Evolutionary conservation across 1,140 invertebrate genomes (phyloP).

Genomic region (Phenacoccus solenopsis): DNA sequence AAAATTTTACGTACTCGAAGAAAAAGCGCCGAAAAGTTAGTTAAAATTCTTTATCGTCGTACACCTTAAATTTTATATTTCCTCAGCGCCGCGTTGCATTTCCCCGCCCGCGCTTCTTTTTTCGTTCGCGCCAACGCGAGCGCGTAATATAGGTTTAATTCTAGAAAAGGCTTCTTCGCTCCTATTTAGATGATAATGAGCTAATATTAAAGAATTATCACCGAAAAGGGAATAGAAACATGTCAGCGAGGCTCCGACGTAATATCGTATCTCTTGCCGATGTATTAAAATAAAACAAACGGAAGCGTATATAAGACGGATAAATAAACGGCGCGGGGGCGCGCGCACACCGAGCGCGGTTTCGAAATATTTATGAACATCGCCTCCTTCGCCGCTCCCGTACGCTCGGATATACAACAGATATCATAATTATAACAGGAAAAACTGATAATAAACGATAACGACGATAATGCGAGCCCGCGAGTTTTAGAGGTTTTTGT

Average conservation of each 20-base stretch:
- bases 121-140: too few species aligned
- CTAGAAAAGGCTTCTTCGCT: neutral
- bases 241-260: neutral
- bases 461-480: neutral
- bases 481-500: neutral
- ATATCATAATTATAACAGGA: constrained; percentile 3
- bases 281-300: constrained; percentile 3
- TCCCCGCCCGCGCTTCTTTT: too few species aligned
- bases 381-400: neutral
- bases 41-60: constrained; percentile 3
- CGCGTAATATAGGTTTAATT: neutral
- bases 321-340: neutral
- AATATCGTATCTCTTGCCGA: constrained; percentile 1
- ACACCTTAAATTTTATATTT: neutral
- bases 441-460: constrained; percentile 3
- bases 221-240: neutral
- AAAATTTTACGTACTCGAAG: neutral
- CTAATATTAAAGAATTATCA: constrained; percentile 3
- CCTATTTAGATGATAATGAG: constrained; percentile 2
- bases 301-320: neutral
- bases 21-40: constrained; percentile 2
- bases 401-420: neutral
- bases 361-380: neutral
- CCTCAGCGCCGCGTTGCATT: neutral
- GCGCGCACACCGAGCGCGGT: too few species aligned